These are phyloP conservation scores for Pseudorhiza aurosa DNA, from an alignment of 30 jellyfish, hydroid and myxozoan species.

Conservation along the genomic window DNA sequence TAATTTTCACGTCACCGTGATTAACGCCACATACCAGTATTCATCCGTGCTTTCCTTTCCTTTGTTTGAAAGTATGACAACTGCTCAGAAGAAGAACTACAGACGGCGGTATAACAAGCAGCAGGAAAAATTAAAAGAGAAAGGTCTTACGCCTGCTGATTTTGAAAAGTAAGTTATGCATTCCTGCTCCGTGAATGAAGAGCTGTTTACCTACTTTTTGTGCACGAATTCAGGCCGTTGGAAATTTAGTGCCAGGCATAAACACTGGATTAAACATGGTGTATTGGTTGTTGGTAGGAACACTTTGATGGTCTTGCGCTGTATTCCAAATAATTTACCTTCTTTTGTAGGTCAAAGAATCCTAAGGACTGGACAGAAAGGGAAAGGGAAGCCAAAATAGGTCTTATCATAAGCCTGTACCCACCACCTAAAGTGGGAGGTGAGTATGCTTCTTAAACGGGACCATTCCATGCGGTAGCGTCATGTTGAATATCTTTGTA, in stretches of 20 bases:
- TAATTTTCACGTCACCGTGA: too few relatives aligned
- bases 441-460: too few relatives aligned
- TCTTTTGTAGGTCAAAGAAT: conserved; percentile 61
- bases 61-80: conserved; percentile 58
- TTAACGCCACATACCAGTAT: too few relatives aligned
- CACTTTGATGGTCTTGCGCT: too few relatives aligned
- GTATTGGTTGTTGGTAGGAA: too few relatives aligned
- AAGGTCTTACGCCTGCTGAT: conserved; percentile 58
- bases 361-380: conserved; percentile 91
- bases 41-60: too few relatives aligned
- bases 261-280: too few relatives aligned
- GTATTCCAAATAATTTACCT: too few relatives aligned
- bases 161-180: conserved; percentile 49
- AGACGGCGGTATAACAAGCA: conserved; percentile 69
- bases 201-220: neutral
- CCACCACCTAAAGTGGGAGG: conserved; percentile 69
- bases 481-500: too few relatives aligned
- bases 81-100: conserved; percentile 73
- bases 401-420: conserved; percentile 46
- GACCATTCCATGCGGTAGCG: too few relatives aligned
- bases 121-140: conserved; percentile 64
- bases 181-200: too few relatives aligned
- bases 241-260: too few relatives aligned
- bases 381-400: conserved; percentile 74
- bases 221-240: neutral